Percentiles rank a stretch among this genome's conserved stretches.
phyloP scores from a whole-genome alignment of 2,113 vertebrate species.

The Felis catus region DNA sequence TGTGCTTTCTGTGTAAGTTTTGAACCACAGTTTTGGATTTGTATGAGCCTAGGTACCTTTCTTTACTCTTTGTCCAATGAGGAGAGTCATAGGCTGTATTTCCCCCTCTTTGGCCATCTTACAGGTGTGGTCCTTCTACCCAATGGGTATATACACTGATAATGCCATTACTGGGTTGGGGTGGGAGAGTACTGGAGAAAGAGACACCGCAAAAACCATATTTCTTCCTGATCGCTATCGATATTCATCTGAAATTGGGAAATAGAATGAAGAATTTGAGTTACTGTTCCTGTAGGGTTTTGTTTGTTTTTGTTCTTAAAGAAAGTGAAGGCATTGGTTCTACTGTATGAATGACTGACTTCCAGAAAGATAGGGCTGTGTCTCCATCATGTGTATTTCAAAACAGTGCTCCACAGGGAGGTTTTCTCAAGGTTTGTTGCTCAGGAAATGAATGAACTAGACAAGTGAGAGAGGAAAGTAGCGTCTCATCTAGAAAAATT shows the following conservation, averaged over 20 bases:
- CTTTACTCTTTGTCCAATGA: not conserved
- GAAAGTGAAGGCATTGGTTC: not conserved
- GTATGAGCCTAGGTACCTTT: not conserved
- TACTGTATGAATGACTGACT: not conserved
- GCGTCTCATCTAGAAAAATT: not conserved
- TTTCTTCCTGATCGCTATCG: not conserved
- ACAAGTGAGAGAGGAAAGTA: not conserved
- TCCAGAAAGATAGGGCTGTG: not conserved
- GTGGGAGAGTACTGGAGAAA: not conserved
- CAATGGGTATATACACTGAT: fast-evolving
- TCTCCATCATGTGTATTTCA: not conserved
- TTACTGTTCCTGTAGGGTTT: not conserved
- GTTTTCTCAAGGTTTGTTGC: not conserved
- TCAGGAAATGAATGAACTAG: not conserved
- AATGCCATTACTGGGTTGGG: not conserved
- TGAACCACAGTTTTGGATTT: not conserved
- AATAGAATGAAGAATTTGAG: not conserved
- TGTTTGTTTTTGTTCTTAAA: not conserved
- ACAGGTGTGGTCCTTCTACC: not conserved
- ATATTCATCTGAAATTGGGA: not conserved
- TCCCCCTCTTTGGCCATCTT: not conserved
- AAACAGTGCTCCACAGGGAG: not conserved
- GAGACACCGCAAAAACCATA: not conserved
- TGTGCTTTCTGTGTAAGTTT: not conserved
- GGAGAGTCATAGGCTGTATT: not conserved